These are phyloP conservation scores for Lepilemur septentrionalis DNA, from an alignment of 2,797 vertebrate species.

Conservation along the genomic window DNA sequence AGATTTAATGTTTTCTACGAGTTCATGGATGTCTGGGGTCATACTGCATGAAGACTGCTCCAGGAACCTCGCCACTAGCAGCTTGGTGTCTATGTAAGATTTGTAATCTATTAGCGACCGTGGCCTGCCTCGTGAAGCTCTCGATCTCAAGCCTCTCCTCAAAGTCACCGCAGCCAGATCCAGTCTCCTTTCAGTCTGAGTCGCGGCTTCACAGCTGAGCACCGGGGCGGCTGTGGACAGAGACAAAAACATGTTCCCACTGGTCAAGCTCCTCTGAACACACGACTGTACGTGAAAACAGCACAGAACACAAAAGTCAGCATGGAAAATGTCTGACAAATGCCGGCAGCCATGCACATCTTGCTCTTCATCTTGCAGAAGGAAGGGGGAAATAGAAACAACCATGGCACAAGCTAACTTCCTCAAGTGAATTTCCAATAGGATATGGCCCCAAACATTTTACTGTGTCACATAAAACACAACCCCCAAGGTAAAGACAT, in stretches of 20 bases:
- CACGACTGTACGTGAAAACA: rapidly evolving
- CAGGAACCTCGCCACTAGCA: constrained; percentile 87
- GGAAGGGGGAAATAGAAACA: background rate
- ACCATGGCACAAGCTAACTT: background rate
- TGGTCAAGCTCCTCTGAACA: background rate
- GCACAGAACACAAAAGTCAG: background rate
- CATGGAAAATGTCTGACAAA: background rate
- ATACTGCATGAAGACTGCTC: constrained; percentile 88
- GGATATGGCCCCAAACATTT: background rate
- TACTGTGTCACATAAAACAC: background rate
- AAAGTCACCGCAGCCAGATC: constrained; percentile 77
- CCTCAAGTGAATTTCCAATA: background rate
- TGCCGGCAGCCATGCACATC: background rate
- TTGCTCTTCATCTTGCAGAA: constrained; percentile 33
- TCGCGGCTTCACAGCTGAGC: constrained; percentile 85
- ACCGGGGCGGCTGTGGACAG: constrained; percentile 75
- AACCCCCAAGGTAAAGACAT: background rate
- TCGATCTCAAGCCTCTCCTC: constrained; percentile 67
- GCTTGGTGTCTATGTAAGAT: constrained; percentile 90
- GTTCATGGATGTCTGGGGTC: constrained; percentile 87
- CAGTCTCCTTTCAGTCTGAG: constrained; percentile 83
- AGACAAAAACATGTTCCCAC: background rate
- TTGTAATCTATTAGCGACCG: constrained; percentile 89
- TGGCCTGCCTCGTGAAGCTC: constrained; percentile 81
- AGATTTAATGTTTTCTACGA: constrained; percentile 90